These are phyloP conservation scores for Myotis daubentonii DNA, from an alignment of 2,797 vertebrate genomes.

Conservation along the genomic window DNA sequence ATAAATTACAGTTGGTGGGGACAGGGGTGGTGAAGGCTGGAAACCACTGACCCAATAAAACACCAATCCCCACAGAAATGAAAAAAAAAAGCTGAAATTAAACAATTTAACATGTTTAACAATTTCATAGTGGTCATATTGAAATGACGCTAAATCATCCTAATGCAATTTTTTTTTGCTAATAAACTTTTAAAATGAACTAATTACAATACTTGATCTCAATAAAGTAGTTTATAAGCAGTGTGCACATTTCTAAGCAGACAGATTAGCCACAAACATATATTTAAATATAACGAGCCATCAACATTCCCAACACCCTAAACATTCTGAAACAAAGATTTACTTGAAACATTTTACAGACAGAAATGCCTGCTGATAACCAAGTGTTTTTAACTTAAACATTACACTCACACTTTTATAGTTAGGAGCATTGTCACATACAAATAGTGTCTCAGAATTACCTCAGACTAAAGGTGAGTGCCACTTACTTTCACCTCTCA, in stretches of 20 bases:
- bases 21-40: not conserved
- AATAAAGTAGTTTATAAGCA: not conserved
- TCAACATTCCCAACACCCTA: conserved; percentile 20
- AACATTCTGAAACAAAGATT: conserved; percentile 42
- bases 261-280: conserved; percentile 14
- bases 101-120: not conserved
- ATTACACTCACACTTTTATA: not conserved
- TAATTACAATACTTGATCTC: not conserved
- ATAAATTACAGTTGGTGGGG: not conserved
- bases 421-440: not conserved
- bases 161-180: not conserved
- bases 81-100: not conserved
- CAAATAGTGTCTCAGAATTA: not conserved
- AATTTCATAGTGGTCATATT: not conserved
- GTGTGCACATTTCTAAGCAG: not conserved
- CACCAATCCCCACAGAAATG: not conserved
- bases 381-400: conserved; percentile 4
- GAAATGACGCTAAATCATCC: conserved; percentile 16
- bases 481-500: not conserved
- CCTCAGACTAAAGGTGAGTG: not conserved
- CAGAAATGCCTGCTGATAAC: not conserved
- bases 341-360: conserved; percentile 30
- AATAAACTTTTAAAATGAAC: not conserved
- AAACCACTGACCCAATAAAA: not conserved
- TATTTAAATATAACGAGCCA: conserved; percentile 18